phyloP scores from a whole-genome alignment of 2,797 vertebrate genomes.

The Iguana delicatissima region DNA sequence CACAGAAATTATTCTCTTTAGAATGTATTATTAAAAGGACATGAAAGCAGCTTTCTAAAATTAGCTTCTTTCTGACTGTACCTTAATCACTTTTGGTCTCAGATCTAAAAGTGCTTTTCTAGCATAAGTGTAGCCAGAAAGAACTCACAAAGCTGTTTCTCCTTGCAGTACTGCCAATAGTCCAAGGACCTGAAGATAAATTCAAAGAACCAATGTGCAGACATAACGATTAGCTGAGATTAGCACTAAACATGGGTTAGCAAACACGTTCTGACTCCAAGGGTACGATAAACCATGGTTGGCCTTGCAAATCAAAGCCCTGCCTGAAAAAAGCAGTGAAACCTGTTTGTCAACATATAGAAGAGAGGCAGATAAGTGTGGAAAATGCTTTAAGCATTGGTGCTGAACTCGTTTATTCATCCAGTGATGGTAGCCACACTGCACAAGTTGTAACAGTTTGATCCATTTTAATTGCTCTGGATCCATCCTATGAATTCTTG shows the following conservation, averaged over 20 bases:
- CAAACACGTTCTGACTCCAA: neutral
- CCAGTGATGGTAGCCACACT: too few relatives aligned
- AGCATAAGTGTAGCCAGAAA: neutral
- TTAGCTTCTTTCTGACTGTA: slow-evolving; percentile 38
- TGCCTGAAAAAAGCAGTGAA: neutral
- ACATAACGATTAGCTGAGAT: neutral
- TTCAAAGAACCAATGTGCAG: neutral
- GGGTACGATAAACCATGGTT: neutral
- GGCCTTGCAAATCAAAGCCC: neutral
- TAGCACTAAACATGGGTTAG: neutral
- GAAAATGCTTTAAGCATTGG: too few relatives aligned
- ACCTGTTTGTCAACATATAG: neutral
- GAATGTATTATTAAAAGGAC: slow-evolving; percentile 42
- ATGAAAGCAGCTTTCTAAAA: slow-evolving; percentile 34
- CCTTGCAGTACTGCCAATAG: neutral
- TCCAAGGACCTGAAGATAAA: neutral
- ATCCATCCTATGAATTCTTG: too few relatives aligned
- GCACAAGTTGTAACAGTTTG: too few relatives aligned
- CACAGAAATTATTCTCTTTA: slow-evolving; percentile 14
- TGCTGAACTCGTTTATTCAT: too few relatives aligned
- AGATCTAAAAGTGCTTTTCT: neutral
- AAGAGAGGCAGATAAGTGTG: neutral
- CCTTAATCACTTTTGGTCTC: slow-evolving; percentile 26
- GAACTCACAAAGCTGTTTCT: neutral
- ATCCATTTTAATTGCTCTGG: too few relatives aligned